Evolutionary conservation across 1,140 invertebrate species (phyloP), one percentile per base, ranked within the genome.

Genomic region (Macrocentrus cingulum): DNA sequence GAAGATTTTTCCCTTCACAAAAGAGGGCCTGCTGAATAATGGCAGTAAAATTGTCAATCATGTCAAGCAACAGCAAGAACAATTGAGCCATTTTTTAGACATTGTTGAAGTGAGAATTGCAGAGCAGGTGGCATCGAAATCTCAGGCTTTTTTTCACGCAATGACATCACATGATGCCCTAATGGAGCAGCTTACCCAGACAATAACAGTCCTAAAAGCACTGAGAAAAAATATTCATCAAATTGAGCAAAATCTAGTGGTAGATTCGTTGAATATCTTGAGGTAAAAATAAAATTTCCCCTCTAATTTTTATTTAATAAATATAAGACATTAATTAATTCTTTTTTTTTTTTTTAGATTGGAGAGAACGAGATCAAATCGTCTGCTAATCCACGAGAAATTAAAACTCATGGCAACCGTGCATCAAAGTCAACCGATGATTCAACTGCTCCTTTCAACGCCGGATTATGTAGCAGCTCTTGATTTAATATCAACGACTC

Each of bases 381-480:
- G 87, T 25, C 76, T 81, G 37, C 68, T 83, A 61, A 83, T 88
- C 1, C 77, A 87, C 66, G 86, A 90, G 62, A 86, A 95, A 82
- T 80, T 98, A 16, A 92, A 94, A 75, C 78, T 97, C 46, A 97
- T 98, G 89, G 85, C 91, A 20, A 97, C 93, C 1, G 94, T 99
- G 4, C 89, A 98, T 75, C 95, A 99, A 82, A 98, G 97, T 42
- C 97, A 99, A 77, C 92, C 94, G 2, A 98, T 94, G 71, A 92
- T 99, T 68, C 96, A 99, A 74, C 82, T 95, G 37, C 81, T 99
- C 8, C 81, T 99, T 13, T 95, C 95, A 51, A 95, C 93, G 5
- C 94, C 93, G 61, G 97, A 99, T 79, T 99, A 97, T 84, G 95
- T 97, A 25, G 95, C 94, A 22, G 97, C 97, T 1, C 81, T 99